These are phyloP conservation scores for Marasmarcha lunaedactyla DNA, from an alignment of 2,888 invertebrate species.

Conservation along the genomic window DNA sequence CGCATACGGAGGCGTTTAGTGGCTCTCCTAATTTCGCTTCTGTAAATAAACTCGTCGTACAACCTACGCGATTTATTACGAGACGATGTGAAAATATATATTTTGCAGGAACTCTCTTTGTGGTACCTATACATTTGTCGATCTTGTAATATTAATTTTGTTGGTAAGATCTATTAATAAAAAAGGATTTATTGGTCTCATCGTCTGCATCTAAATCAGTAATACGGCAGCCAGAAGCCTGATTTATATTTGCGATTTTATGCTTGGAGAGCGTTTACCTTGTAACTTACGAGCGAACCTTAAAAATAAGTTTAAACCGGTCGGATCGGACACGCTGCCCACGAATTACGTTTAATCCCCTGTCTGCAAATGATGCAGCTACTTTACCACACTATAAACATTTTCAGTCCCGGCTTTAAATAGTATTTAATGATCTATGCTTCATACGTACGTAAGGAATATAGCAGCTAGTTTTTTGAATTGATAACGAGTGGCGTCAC, in stretches of 20 bases:
- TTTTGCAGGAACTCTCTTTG: too few relatives aligned
- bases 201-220: constrained; percentile 1
- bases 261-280: constrained; percentile 30
- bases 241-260: constrained; percentile 29
- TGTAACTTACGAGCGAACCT: constrained; percentile 28
- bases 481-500: constrained; percentile 24
- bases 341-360: constrained; percentile 52
- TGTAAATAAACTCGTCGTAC: background rate
- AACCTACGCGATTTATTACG: background rate
- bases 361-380: constrained; percentile 23
- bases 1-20: constrained; percentile 26
- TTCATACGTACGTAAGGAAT: too few relatives aligned
- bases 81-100: too few relatives aligned
- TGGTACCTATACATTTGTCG: background rate
- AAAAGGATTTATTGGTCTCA: background rate
- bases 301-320: constrained; percentile 47
- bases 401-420: constrained; percentile 14
- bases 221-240: constrained; percentile 19
- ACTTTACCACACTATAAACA: constrained; percentile 37
- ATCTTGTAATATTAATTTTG: background rate
- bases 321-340: constrained; percentile 32
- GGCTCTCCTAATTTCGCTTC: constrained; percentile 25
- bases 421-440: too few relatives aligned
- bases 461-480: too few relatives aligned
- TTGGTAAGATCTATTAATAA: constrained; percentile 7